phyloP scores from a whole-genome alignment of 2,888 invertebrate genomes.

The Nebria brevicollis region DNA sequence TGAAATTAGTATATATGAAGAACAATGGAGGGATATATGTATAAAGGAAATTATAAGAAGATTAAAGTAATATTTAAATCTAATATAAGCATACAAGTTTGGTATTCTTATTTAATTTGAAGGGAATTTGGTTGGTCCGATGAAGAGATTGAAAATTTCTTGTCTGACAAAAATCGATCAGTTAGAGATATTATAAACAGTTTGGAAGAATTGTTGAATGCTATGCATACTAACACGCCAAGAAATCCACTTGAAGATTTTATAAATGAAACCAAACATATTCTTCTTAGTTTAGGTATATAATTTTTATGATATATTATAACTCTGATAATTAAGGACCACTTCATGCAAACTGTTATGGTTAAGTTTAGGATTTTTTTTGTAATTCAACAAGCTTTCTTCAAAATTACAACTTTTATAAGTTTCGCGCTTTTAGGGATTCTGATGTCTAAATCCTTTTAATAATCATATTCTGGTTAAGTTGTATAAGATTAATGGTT shows the following conservation, averaged over 20 bases:
- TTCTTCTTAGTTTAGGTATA: neutral
- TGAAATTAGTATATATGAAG: slow-evolving; percentile 24
- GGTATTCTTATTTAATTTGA: neutral
- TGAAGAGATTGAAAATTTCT: neutral
- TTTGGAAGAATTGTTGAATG: neutral
- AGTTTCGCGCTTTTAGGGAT: too few relatives aligned
- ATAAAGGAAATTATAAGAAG: slow-evolving; percentile 24
- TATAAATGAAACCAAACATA: neutral
- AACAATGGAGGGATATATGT: slow-evolving; percentile 27
- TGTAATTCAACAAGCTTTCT: too few relatives aligned
- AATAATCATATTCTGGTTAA: too few relatives aligned
- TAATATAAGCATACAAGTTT: neutral
- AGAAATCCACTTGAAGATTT: neutral
- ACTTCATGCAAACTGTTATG: too few relatives aligned
- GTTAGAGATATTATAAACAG: neutral
- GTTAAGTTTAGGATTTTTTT: too few relatives aligned
- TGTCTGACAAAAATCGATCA: neutral
- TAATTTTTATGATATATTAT: neutral
- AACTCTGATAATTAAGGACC: too few relatives aligned
- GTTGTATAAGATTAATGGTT: too few relatives aligned
- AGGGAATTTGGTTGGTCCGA: neutral
- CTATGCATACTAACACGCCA: neutral
- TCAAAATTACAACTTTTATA: too few relatives aligned
- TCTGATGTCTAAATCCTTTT: too few relatives aligned
- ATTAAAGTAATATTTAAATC: slow-evolving; percentile 26